Percentiles rank a stretch among this genome's conserved stretches.
These are phyloP conservation scores for Schizopygopsis malacanthus DNA, from an alignment of 2,797 vertebrate genomes.

Conservation along the genomic window DNA sequence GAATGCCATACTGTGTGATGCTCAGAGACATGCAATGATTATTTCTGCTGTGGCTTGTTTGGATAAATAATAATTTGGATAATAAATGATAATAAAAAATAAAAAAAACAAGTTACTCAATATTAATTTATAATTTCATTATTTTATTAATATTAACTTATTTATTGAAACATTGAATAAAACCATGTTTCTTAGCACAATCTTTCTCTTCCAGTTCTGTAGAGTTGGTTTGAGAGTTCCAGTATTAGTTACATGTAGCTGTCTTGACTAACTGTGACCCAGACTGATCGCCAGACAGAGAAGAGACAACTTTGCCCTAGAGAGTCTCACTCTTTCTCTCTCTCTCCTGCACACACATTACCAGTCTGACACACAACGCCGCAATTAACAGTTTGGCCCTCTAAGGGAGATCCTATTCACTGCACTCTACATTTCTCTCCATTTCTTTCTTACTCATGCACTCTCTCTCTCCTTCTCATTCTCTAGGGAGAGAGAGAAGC, in stretches of 20 bases:
- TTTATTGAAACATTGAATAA: not conserved
- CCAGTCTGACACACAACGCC: constrained; percentile 48
- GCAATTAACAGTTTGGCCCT: constrained; percentile 54
- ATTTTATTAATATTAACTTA: not conserved
- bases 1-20: not conserved
- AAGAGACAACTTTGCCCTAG: constrained; percentile 34
- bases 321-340: constrained; percentile 15
- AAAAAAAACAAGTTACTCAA: not conserved
- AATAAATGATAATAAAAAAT: not conserved
- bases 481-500: constrained; percentile 25
- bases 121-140: not conserved
- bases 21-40: not conserved
- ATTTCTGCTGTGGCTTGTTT: not conserved
- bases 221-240: not conserved
- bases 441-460: not conserved
- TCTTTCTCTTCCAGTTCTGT: not conserved
- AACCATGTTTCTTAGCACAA: not conserved
- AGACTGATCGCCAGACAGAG: constrained; percentile 46
- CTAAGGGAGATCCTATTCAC: constrained; percentile 52
- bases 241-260: constrained; percentile 18
- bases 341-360: constrained; percentile 32
- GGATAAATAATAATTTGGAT: no score
- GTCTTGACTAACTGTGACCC: constrained; percentile 42
- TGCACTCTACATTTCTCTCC: constrained; percentile 26
- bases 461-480: not conserved